Evolutionary conservation across 2,113 vertebrate genomes (phyloP).

Genomic region (Jaculus jaculus): DNA sequence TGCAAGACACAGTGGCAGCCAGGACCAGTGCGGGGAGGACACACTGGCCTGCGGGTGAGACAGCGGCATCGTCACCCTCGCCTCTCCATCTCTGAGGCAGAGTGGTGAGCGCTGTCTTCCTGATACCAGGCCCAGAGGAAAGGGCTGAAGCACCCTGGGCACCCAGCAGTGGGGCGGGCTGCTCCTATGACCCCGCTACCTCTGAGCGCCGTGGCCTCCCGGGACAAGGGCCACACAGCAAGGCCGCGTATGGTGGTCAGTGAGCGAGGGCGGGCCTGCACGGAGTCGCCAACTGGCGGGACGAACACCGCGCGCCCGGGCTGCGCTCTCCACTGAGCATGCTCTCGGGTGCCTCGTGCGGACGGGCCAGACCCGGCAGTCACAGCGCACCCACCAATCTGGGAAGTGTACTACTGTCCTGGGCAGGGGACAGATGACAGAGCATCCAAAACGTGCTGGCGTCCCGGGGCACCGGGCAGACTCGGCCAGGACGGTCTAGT

Average conservation of each 20-base stretch:
- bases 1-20: accelerated
- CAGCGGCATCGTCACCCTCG: accelerated
- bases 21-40: accelerated
- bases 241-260: background rate
- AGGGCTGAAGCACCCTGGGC: accelerated
- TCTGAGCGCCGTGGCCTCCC: background rate
- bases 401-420: background rate
- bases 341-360: background rate
- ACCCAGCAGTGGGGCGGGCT: too few species aligned
- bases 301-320: background rate
- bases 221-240: background rate
- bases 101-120: accelerated
- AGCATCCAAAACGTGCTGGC: background rate
- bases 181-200: background rate
- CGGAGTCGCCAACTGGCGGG: background rate
- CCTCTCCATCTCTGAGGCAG: background rate
- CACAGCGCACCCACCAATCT: accelerated
- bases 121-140: background rate
- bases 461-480: background rate
- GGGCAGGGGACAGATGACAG: background rate
- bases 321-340: accelerated
- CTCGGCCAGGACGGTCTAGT: accelerated
- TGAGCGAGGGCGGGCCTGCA: background rate
- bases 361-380: too few species aligned
- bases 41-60: accelerated